Evolutionary conservation across 53 echinoderm and acorn worm species (phyloP), one percentile per base, ranked within the genome.

Genomic region (Antedon mediterranea): DNA sequence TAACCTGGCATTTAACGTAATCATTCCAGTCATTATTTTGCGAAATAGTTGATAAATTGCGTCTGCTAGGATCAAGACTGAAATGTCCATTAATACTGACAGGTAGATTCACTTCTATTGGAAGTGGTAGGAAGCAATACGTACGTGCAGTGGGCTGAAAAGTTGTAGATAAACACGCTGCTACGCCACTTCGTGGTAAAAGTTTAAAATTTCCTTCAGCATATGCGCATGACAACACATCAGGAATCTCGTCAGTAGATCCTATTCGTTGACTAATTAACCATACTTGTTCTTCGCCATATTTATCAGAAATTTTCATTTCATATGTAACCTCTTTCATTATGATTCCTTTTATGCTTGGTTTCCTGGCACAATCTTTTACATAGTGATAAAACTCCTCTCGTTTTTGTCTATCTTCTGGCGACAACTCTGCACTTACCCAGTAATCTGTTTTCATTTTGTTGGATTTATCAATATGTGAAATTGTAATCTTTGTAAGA

Each of bases 141-240:
- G 42, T 79, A 78, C 29, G 31, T 78, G 78, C 29, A 82, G 78
- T 44, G n/a, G n/a, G n/a, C n/a, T n/a, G n/a, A 30, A 28, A 29
- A 43, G 34, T 29, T 0, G 8, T 71, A 31, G 14, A 26, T 27
- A 90, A 34, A 32, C 82, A 34, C 6, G 89, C 89, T 73, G 95
- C 95, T n/a, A 92, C 89, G 13, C 89, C 95, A 32, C 89, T 95
- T 26, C 85, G 74, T 31, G 95, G 91, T 30, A 97, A 72, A 41
- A 85, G 72, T 37, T 75, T 91, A 31, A 85, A 29, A 71, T 79
- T 32, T 75, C 30, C 71, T 30, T 34, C 32, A 11, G 6, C 0
- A 23, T 32, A 34, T 20, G 78, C 71, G 2, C 15, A 27, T 28
- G 2, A 34, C 8, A 78, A 4, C 0, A 74, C 43, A 29, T 32